Evolutionary conservation across 1,140 invertebrate genomes (phyloP).

Genomic region (Arctopsyche grandis): DNA sequence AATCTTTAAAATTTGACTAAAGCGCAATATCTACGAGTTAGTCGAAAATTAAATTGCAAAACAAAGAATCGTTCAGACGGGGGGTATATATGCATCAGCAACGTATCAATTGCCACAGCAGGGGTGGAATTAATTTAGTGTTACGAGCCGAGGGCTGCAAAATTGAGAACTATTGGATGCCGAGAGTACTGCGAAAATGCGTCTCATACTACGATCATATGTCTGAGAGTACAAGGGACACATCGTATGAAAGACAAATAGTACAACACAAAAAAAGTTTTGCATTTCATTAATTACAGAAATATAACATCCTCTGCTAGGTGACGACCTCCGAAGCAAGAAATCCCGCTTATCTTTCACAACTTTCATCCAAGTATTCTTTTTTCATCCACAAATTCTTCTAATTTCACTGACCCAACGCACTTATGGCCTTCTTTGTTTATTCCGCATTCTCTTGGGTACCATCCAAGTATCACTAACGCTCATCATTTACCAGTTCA

Average conservation of each 20-base stretch:
- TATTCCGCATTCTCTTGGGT: too few relatives aligned
- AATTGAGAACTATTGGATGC: neutral
- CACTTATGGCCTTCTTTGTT: too few relatives aligned
- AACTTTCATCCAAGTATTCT: too few relatives aligned
- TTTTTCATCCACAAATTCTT: too few relatives aligned
- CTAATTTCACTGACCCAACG: too few relatives aligned
- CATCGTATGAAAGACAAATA: neutral
- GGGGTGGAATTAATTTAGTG: slow-evolving; percentile 37
- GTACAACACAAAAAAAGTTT: neutral
- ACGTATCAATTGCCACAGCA: slow-evolving; percentile 15
- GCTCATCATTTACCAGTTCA: too few relatives aligned
- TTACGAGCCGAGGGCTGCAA: slow-evolving; percentile 11
- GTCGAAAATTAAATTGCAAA: neutral
- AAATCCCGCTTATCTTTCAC: too few relatives aligned
- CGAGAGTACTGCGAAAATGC: slow-evolving; percentile 25
- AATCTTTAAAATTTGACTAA: neutral
- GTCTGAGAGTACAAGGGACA: neutral
- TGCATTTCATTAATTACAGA: too few relatives aligned
- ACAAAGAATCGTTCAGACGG: slow-evolving; percentile 5
- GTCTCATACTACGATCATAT: neutral
- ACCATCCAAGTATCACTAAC: too few relatives aligned
- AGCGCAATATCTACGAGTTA: neutral
- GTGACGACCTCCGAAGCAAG: too few relatives aligned
- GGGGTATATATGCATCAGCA: slow-evolving; percentile 3
- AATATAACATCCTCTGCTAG: too few relatives aligned